Evolutionary conservation across 1,140 invertebrate species (phyloP).

Genomic region (Oncopeltus fasciatus): DNA sequence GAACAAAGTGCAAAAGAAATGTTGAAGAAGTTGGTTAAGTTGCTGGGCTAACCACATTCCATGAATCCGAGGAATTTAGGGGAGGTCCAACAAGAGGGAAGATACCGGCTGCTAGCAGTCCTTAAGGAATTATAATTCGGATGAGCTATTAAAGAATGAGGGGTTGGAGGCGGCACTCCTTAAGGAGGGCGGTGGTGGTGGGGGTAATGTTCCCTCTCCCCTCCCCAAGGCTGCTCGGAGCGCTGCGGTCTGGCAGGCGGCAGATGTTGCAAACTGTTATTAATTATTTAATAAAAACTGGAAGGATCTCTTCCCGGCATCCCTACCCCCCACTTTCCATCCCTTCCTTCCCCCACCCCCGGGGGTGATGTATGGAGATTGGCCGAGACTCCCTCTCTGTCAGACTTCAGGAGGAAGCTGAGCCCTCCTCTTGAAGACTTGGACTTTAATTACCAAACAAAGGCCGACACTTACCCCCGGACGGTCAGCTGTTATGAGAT

Average conservation of each 20-base stretch:
- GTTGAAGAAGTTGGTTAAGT: too few relatives aligned
- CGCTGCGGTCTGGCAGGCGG: neutral
- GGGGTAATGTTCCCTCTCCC: neutral
- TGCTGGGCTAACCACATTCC: too few relatives aligned
- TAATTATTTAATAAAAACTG: conserved; percentile 6
- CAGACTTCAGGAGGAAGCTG: too few relatives aligned
- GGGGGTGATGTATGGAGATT: conserved; percentile 6
- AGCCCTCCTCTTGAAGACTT: too few relatives aligned
- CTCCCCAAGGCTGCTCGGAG: neutral
- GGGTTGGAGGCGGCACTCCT: neutral
- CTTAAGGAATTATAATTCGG: neutral
- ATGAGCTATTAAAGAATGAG: conserved; percentile 2
- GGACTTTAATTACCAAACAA: too few relatives aligned
- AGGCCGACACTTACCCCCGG: too few relatives aligned
- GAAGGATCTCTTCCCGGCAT: neutral
- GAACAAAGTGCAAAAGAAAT: too few relatives aligned
- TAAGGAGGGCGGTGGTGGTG: neutral
- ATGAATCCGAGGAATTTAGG: too few relatives aligned
- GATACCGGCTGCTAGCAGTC: neutral
- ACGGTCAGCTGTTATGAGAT: too few relatives aligned
- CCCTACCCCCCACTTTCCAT: too few relatives aligned
- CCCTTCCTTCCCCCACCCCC: too few relatives aligned
- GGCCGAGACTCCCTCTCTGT: neutral
- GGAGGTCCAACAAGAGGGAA: too few relatives aligned
- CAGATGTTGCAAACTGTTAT: conserved; percentile 6